Evolutionary conservation across 2,113 vertebrate species (phyloP), one percentile per base, ranked within the genome.

Genomic region (Orientallactaga bullata): DNA sequence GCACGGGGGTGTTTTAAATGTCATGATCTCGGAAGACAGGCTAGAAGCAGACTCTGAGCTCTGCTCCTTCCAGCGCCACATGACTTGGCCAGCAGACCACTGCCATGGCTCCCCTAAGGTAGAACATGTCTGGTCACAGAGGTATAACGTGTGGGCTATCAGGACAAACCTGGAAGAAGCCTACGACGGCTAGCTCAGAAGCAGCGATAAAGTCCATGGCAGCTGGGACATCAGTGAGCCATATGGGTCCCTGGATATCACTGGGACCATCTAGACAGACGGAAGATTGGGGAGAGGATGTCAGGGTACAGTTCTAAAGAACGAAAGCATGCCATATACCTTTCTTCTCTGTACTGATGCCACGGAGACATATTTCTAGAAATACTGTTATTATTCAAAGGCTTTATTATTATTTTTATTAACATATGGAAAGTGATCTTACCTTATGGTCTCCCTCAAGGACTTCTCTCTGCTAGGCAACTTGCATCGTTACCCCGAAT

Each of bases 141-240:
- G 32, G 16, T 21, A 7, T 4, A 71, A n/a, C n/a, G 63, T 61
- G 30, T 21, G 17, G 83, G n/a, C 13, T 30, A 71, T 91, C 21
- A 61, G 39, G 88, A 98, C 98, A 85, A 93, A 99, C 99, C 99
- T 99, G 98, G 92, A 99, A 98, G 97, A 99, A 99, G 94, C 99
- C 99, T 77, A 99, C 61, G 84, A 99, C 96, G 0, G 96, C 98
- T 96, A 99, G 98, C 61, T 99, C 99, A 0, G 98, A 98, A 3
- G 98, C 94, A 20, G 97, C 85, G 7, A 99, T 90, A 94, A 99
- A 99, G 89, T 98, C 97, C 97, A 98, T 89, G 0, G 97, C 97
- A 2, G 98, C 97, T 37, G 93, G 60, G 0, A 98, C 86, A 93
- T 98, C 96, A 0, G 96, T 92, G 95, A 99, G 97, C 42, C 79